Conservation (phyloP, 2,113 vertebrate genomes). For the Paracanthobrama guichenoti region DNA sequence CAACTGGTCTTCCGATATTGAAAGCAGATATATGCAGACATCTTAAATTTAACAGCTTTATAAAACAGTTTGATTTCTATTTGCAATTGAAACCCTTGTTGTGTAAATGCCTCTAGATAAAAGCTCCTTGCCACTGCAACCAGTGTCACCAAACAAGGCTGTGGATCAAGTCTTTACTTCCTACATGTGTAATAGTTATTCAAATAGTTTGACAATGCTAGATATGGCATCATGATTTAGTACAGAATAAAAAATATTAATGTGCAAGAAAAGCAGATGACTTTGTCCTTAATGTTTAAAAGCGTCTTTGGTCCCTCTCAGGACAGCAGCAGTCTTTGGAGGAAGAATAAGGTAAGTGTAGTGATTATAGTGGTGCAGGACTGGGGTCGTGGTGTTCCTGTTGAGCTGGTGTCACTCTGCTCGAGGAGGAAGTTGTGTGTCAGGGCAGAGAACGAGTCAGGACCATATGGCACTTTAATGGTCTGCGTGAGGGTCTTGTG, state of each 20-base stretch:
- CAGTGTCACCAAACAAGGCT: background rate
- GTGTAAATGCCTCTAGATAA: no score
- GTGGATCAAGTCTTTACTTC: background rate
- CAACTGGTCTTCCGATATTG: background rate
- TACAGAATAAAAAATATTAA: background rate
- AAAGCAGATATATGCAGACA: background rate
- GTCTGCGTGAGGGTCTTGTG: slow-evolving; percentile 7
- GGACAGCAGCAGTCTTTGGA: slow-evolving; percentile 40
- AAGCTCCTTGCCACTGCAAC: no score
- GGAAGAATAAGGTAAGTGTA: background rate
- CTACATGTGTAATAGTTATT: background rate
- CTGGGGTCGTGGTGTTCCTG: no score
- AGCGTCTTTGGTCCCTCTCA: background rate
- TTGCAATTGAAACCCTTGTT: no score
- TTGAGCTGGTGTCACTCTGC: background rate
- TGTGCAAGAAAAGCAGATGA: slow-evolving; percentile 38
- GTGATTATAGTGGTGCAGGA: background rate
- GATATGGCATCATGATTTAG: background rate
- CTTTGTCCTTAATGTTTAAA: background rate
- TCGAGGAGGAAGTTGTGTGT: slow-evolving; percentile 38
- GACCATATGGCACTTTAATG: slow-evolving; percentile 40
- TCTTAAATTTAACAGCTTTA: background rate
- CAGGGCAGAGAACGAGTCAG: slow-evolving; percentile 32
- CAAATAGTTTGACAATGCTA: background rate
- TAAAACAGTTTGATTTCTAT: no score